A percentile compares a stretch with the other conserved stretches of the same genome.
These are phyloP conservation scores for Athalia rosae DNA, from an alignment of 2,888 invertebrate species.

Conservation along the genomic window DNA sequence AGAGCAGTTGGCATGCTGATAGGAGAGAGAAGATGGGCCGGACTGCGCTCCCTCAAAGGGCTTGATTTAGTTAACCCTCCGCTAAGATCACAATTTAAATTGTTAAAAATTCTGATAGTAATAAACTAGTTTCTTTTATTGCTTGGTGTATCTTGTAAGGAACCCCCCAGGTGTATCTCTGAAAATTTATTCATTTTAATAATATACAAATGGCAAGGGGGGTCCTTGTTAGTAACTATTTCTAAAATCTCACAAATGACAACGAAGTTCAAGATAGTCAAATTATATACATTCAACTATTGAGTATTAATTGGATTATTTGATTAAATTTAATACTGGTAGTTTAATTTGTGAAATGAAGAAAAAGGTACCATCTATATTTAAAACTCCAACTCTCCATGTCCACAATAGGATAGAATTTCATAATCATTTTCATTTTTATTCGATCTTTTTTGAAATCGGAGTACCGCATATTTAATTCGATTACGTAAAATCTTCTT, in stretches of 20 bases:
- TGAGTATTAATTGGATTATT: neutral
- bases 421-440: slow-evolving; percentile 38
- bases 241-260: too few species aligned
- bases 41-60: slow-evolving; percentile 70
- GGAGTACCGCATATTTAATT: neutral
- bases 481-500: neutral
- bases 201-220: too few species aligned
- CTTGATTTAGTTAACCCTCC: slow-evolving; percentile 69
- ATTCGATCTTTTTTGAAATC: slow-evolving; percentile 9
- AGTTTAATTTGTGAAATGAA: neutral
- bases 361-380: slow-evolving; percentile 44
- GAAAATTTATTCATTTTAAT: too few species aligned
- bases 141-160: too few species aligned
- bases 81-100: slow-evolving; percentile 66
- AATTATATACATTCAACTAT: neutral
- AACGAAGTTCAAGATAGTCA: too few species aligned
- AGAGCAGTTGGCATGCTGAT: slow-evolving; percentile 78
- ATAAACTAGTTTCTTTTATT: neutral
- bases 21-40: slow-evolving; percentile 76
- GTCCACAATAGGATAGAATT: slow-evolving; percentile 36
- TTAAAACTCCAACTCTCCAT: slow-evolving; percentile 46
- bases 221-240: too few species aligned
- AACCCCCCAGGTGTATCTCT: too few species aligned
- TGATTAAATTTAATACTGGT: neutral
- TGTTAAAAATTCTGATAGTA: slow-evolving; percentile 48